These are phyloP conservation scores for Ganaspis brasiliensis DNA, from an alignment of 2,888 invertebrate species.

Conservation along the genomic window DNA sequence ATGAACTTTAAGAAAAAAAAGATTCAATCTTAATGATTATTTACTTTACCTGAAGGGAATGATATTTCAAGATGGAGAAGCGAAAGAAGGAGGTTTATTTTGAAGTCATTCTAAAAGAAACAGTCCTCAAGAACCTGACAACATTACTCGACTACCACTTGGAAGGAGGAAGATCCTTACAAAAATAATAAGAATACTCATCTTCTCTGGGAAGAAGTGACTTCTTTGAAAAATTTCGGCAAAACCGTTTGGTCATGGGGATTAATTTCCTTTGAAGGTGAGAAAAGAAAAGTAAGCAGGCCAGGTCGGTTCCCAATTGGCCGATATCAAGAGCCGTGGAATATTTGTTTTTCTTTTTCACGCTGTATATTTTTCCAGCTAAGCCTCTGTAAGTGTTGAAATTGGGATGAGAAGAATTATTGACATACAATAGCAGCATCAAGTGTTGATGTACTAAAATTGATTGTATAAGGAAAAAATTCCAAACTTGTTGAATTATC, in stretches of 20 bases:
- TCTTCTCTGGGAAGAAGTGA: conserved; percentile 22
- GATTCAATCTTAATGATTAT: conserved; percentile 14
- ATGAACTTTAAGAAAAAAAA: background rate
- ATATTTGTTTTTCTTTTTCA: conserved; percentile 68
- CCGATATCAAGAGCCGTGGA: conserved; percentile 66
- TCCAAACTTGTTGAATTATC: too few relatives aligned
- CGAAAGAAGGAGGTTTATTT: conserved; percentile 32
- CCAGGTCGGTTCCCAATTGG: conserved; percentile 68
- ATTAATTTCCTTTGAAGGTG: conserved; percentile 52
- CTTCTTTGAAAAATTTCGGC: conserved; percentile 40
- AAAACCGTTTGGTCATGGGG: conserved; percentile 60
- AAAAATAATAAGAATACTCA: conserved; percentile 30
- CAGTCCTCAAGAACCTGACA: conserved; percentile 32
- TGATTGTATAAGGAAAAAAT: too few relatives aligned
- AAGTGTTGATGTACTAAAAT: conserved; percentile 2
- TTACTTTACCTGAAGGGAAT: conserved; percentile 25
- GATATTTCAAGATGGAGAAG: conserved; percentile 18
- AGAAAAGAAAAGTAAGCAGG: conserved; percentile 50
- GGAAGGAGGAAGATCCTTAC: conserved; percentile 12
- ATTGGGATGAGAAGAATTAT: conserved; percentile 61
- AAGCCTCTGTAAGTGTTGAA: conserved; percentile 62
- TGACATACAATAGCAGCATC: background rate
- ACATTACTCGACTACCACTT: conserved; percentile 32
- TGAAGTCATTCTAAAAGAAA: conserved; percentile 32
- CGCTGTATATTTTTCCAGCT: conserved; percentile 68